phyloP scores from a whole-genome alignment of 2,797 vertebrate species.

The Tadarida brasiliensis region DNA sequence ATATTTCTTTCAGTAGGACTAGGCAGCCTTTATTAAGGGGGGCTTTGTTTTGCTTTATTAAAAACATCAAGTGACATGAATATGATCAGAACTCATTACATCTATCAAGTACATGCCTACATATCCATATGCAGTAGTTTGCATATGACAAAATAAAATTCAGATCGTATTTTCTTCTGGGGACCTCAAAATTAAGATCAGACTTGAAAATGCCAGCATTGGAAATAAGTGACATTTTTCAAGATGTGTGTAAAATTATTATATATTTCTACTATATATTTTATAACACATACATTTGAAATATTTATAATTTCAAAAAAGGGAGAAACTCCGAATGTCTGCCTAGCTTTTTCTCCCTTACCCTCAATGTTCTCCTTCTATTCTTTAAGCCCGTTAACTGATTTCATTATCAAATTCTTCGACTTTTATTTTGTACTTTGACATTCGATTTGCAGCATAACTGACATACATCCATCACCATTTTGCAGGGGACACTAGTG shows the following conservation, averaged over 20 bases:
- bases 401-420: slow-evolving; percentile 61
- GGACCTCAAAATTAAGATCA: slow-evolving; percentile 22
- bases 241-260: neutral
- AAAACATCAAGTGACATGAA: neutral
- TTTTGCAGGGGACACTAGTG: slow-evolving; percentile 86
- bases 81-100: neutral
- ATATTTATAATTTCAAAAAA: neutral
- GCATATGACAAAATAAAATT: neutral
- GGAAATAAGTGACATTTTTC: neutral
- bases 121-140: neutral
- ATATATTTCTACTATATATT: neutral
- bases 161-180: neutral
- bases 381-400: neutral
- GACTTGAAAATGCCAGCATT: slow-evolving; percentile 3
- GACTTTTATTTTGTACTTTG: slow-evolving; percentile 66
- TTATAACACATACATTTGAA: neutral
- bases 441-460: slow-evolving; percentile 69
- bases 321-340: neutral
- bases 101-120: neutral
- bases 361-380: neutral
- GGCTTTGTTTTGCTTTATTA: slow-evolving; percentile 17
- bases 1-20: neutral
- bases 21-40: slow-evolving; percentile 7
- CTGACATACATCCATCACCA: slow-evolving; percentile 67
- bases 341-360: slow-evolving; percentile 27